These are phyloP conservation scores for Aptenodytes forsteri DNA, from an alignment of 2,113 vertebrate species.

Conservation along the genomic window DNA sequence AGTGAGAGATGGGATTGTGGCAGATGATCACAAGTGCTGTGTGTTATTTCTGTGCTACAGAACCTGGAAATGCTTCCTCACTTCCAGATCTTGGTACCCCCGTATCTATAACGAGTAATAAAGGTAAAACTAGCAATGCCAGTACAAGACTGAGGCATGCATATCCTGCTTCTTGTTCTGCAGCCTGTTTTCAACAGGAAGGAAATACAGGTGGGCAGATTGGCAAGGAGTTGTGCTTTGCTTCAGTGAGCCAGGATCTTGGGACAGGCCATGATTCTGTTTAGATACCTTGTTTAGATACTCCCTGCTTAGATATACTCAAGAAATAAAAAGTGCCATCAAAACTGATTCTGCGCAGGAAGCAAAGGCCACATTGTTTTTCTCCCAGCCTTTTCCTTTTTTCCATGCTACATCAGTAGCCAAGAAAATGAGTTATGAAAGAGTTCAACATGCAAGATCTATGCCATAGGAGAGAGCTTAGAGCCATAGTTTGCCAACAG, in stretches of 20 bases:
- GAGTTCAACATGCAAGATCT: not conserved
- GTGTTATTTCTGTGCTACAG: not conserved
- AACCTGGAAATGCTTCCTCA: not conserved
- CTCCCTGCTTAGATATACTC: not conserved
- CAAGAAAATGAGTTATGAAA: not conserved
- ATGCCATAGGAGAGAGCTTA: not conserved
- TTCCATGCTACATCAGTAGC: not conserved
- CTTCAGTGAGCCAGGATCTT: not conserved
- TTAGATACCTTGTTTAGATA: not conserved
- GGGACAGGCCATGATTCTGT: not conserved
- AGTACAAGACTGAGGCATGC: not conserved
- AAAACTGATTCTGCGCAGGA: not conserved
- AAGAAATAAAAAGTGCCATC: not conserved
- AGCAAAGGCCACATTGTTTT: not conserved
- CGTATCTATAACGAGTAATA: not conserved
- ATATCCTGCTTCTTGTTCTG: not conserved
- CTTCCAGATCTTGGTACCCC: not conserved
- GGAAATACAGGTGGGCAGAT: not conserved
- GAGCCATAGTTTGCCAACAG: not conserved
- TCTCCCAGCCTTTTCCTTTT: not conserved
- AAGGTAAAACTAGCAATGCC: not conserved
- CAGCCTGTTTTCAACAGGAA: not conserved
- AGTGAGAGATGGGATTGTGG: not conserved
- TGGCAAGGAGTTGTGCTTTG: not conserved
- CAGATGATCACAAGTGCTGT: not conserved